Evolutionary conservation across 2,113 vertebrate genomes (phyloP), one percentile per base, ranked within the genome.

Genomic region (Rhadina sibilatrix): DNA sequence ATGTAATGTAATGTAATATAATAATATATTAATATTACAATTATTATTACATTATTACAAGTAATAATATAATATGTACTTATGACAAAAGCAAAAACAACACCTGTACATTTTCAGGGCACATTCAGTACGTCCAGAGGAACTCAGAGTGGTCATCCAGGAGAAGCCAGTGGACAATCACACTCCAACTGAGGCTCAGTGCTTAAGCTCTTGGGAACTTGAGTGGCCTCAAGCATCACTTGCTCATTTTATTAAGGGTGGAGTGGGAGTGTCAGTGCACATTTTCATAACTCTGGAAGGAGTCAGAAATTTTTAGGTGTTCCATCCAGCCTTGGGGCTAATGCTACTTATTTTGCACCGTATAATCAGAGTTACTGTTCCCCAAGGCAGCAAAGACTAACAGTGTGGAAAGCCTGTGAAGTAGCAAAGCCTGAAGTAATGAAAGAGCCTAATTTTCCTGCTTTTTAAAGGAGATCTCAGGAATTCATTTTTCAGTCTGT

Each of bases 251-350:
- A 27, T 87, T 87, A 91, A 68, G 76, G 68, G 27, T 64, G 66
- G 42, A 87, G 50, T 18, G 49, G 35, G 53, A 70, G 84, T 92
- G 65, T 90, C 78, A 88, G 35, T 23, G 68, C 52, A 21, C 31
- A 66, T 93, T 96, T 97, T 87, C 40, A 90, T 97, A 91, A 94
- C 75, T 71, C 89, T 89, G 76, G 92, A 87, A 97, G 49, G 57
- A 85, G 65, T 71, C 70, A 61, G 63, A 63, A 49, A 50, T 61
- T 90, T 78, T 68, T 69, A 85, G 87, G 66, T 91, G 63, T 94
- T 92, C 86, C 61, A 54, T 70, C 63, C 6, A 33, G 54, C 89
- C 81, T 84, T 78, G 59, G 44, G 87, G 71, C 56, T 78, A 87
- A 71, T 38, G 74, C 77, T 93, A 3, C 78, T 81, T 94, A 53